These are phyloP conservation scores for Ceratosolen fusciceps DNA, from an alignment of 1,140 invertebrate genomes.

Conservation along the genomic window DNA sequence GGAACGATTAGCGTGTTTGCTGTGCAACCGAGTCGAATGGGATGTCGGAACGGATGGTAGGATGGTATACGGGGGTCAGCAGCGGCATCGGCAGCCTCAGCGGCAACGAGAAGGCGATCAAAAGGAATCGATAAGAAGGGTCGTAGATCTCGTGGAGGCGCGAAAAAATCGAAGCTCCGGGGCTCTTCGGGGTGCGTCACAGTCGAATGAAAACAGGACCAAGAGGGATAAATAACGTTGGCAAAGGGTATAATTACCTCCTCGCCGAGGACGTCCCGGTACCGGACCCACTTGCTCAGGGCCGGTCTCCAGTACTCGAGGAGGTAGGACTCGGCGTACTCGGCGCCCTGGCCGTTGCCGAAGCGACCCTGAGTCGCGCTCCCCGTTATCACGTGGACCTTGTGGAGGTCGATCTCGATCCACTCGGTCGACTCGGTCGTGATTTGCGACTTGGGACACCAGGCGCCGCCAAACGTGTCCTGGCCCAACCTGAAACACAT, in stretches of 20 bases:
- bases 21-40: too few species aligned
- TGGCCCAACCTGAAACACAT: conserved; percentile 78
- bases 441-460: conserved; percentile 85
- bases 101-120: too few species aligned
- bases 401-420: conserved; percentile 83
- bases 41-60: too few species aligned
- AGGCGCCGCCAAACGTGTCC: conserved; percentile 85
- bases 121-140: too few species aligned
- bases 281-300: conserved; percentile 81
- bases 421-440: conserved; percentile 82
- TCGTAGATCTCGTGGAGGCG: neutral
- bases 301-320: conserved; percentile 85
- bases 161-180: neutral
- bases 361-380: conserved; percentile 88
- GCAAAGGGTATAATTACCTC: conserved; percentile 71
- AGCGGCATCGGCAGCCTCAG: too few species aligned
- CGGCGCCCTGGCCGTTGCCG: conserved; percentile 86
- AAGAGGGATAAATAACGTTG: neutral
- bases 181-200: too few species aligned
- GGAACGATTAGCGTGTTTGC: too few species aligned
- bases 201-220: neutral
- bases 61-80: too few species aligned
- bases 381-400: conserved; percentile 82
- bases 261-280: conserved; percentile 76
- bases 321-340: conserved; percentile 83